Evolutionary conservation across 2,888 invertebrate genomes (phyloP), one percentile per base, ranked within the genome.

Genomic region (Panopea generosa): DNA sequence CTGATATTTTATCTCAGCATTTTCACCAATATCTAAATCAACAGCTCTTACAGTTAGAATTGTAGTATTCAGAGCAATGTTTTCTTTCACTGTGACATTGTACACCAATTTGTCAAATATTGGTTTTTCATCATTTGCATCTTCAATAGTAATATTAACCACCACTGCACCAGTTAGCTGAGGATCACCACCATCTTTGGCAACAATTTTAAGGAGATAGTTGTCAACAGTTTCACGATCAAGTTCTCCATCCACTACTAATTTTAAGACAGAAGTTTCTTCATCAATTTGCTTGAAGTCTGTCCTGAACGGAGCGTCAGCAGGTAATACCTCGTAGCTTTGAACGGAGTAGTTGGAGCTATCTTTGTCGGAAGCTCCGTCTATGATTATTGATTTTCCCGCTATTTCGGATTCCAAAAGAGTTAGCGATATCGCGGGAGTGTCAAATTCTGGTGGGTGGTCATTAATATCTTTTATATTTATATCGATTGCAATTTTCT

Each of bases 11-110:
- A 94, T 90, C 62, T 93, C 91, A 2, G 93, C 95, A 91, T 98
- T 98, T 4, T 94, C 94, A 6, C 97, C 98, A 82, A 96, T 95
- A 90, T 98, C 98, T 38, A 94, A 94, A 91, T 99, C 98, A 6
- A 94, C 95, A 0, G 98, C 98, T n/a, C 95, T 94, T 0, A 98
- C 96, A 29, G 77, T 81, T 1, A 89, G 43, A n/a, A 90, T 79
- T 2, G 84, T 66, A 11, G 84, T 74, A 20, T 86, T 85, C 6
- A 75, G 57, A 11, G 74, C 57, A 7, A 86, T 74, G 24, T 82
- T 87, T 70, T 89, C 89, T 38, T 84, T 85, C 1, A 89, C 84
- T 2, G 77, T 77, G 2, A 84, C 81, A 18, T 79, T 79, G 60
- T 89, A 89, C 26, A 80, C 61, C 16, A 65, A 43, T 33, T 86